phyloP scores from a whole-genome alignment of 2,113 vertebrate genomes.

The Melanostigma gelatinosum region DNA sequence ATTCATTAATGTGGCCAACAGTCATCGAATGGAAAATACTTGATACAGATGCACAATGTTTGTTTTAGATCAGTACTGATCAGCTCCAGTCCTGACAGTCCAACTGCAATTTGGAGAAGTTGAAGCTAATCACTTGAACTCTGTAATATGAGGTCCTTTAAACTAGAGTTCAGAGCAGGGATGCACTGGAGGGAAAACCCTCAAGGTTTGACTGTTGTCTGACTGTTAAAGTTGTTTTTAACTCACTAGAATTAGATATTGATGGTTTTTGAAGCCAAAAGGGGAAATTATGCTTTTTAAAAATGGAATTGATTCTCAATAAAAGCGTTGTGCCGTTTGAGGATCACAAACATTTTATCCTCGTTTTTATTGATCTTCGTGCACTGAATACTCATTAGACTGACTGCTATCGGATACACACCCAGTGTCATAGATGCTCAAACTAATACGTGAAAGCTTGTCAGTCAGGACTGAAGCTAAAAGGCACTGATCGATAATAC shows the following conservation, averaged over 20 bases:
- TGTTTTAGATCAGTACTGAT: constrained; percentile 41
- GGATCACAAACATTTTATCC: neutral
- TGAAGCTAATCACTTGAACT: neutral
- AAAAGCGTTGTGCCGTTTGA: neutral
- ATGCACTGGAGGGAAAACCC: neutral
- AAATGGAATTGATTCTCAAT: neutral
- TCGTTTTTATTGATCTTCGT: neutral
- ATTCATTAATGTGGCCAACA: neutral
- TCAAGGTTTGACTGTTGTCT: neutral
- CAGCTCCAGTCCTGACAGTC: constrained; percentile 43
- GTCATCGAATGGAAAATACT: neutral
- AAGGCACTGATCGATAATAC: constrained; percentile 26
- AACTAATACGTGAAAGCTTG: neutral
- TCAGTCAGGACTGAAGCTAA: constrained; percentile 36
- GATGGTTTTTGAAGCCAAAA: neutral
- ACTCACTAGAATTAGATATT: neutral
- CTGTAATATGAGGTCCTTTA: neutral
- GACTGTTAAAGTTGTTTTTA: neutral
- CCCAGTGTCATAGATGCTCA: neutral
- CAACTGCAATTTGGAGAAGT: neutral
- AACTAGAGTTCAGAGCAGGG: neutral
- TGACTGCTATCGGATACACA: neutral
- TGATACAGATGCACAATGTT: neutral
- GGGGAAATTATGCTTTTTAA: neutral
- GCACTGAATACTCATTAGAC: neutral